Percentiles rank a stretch among this genome's conserved stretches.
Conservation (phyloP, 2,888 invertebrate genomes). For the Pseudococcus longispinus region DNA sequence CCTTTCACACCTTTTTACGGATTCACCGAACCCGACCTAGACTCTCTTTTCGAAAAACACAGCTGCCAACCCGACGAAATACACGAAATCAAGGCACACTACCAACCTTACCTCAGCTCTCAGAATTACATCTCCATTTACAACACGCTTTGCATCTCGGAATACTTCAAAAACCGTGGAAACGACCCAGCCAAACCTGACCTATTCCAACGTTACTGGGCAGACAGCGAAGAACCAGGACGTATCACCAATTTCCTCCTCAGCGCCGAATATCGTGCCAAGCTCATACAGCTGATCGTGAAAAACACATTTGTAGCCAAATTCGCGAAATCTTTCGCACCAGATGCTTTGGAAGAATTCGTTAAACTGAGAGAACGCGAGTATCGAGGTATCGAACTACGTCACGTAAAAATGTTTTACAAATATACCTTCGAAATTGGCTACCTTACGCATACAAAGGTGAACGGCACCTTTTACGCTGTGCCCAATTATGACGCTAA, state of each 20-base stretch:
- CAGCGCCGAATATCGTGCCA: background rate
- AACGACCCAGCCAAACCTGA: background rate
- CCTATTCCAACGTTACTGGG: background rate
- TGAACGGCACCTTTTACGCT: background rate
- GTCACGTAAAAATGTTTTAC: background rate
- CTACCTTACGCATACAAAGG: background rate
- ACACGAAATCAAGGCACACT: background rate
- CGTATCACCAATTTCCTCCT: background rate
- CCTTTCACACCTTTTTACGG: background rate
- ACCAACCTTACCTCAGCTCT: background rate
- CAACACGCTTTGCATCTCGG: background rate
- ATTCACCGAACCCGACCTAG: background rate
- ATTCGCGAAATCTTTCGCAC: background rate
- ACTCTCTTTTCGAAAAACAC: background rate
- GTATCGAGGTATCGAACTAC: background rate
- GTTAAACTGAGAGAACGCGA: background rate
- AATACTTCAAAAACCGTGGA: background rate
- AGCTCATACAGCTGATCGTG: background rate
- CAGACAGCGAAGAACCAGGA: background rate
- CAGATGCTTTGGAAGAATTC: background rate
- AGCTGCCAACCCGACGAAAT: background rate
- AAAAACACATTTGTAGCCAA: background rate
- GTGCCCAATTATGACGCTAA: background rate
- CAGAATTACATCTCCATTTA: background rate
- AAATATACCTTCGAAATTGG: slow-evolving; percentile 5